Conservation (phyloP, 2,888 invertebrate species). For the Rhynchonema sp. region DNA sequence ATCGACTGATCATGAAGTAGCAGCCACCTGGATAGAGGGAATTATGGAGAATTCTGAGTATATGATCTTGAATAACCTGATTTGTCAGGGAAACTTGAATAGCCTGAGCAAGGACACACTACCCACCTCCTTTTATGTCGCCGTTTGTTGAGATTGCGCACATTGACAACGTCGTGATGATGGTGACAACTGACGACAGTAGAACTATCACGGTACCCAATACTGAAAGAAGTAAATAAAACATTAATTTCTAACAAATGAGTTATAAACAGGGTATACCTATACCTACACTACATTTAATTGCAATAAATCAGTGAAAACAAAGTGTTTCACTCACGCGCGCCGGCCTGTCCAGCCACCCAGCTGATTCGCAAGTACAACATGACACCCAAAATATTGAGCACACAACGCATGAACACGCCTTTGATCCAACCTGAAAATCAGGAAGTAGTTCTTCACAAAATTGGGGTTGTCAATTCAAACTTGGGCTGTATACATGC, state of each 20-base stretch:
- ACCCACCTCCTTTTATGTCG: slow-evolving; percentile 81
- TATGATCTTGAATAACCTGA: not conserved
- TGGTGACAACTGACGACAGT: slow-evolving; percentile 37
- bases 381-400: slow-evolving; percentile 99
- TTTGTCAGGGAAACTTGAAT: not conserved
- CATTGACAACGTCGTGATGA: slow-evolving; percentile 83
- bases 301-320: no score
- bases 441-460: slow-evolving; percentile 76
- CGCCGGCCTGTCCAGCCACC: slow-evolving; percentile 86
- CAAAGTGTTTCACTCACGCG: slow-evolving; percentile 34
- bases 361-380: slow-evolving; percentile 69
- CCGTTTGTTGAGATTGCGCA: slow-evolving; percentile 96
- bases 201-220: slow-evolving; percentile 21
- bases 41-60: no score
- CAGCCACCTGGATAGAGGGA: slow-evolving; percentile 70
- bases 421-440: slow-evolving; percentile 97
- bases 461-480: not conserved
- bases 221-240: not conserved
- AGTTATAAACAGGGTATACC: no score
- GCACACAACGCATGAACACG: slow-evolving; percentile 63
- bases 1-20: slow-evolving; percentile 72
- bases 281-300: no score
- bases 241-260: not conserved
- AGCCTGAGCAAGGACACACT: not conserved
- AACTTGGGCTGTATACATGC: no score